These are phyloP conservation scores for Cyphomyrus discorhynchus DNA, from an alignment of 2,113 vertebrate genomes.

Conservation along the genomic window DNA sequence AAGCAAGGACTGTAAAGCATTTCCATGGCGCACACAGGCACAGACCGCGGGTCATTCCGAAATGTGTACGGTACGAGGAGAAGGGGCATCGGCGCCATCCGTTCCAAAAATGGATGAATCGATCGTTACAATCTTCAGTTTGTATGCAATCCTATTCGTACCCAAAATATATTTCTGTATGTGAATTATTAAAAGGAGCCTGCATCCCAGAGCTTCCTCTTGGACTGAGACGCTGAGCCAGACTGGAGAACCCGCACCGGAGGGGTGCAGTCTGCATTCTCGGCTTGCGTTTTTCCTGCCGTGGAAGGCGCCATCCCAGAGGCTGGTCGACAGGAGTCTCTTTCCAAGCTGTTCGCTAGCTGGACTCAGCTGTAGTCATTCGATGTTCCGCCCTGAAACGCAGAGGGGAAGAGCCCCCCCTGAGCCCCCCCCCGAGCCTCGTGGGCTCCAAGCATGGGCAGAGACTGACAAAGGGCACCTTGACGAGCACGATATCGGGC, in stretches of 20 bases:
- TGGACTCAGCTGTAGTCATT: not conserved
- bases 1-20: conserved; percentile 21
- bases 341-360: not conserved
- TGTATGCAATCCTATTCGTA: not conserved
- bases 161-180: not conserved
- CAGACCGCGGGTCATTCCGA: not conserved
- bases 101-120: not conserved
- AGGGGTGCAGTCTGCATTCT: not conserved
- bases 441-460: not conserved
- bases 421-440: too few relatives aligned
- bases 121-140: not conserved
- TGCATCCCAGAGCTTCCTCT: not conserved
- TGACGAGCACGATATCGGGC: not conserved
- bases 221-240: not conserved
- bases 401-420: not conserved
- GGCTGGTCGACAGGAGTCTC: not conserved
- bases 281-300: not conserved
- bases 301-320: not conserved
- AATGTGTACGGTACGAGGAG: not conserved
- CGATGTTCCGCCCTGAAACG: not conserved
- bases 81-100: not conserved
- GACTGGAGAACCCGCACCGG: not conserved
- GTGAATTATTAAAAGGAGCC: not conserved
- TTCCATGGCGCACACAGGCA: not conserved
- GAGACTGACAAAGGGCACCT: not conserved